A percentile compares a stretch with the other conserved stretches of the same genome.
phyloP scores from a whole-genome alignment of 2,888 invertebrate species.

The Patella depressa region DNA sequence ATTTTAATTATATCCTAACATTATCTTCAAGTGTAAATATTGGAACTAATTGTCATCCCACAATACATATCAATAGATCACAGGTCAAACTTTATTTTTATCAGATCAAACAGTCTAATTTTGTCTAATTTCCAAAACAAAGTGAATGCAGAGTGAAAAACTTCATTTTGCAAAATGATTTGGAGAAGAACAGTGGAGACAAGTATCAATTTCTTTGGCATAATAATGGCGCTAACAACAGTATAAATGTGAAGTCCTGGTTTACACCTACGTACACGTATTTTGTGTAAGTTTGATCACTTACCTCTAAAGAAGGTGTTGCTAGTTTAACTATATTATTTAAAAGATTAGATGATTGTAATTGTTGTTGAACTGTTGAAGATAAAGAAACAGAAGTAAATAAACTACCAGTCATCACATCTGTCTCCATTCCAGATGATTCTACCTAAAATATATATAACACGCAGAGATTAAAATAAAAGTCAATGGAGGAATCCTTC shows the following conservation, averaged over 20 bases:
- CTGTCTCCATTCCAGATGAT: constrained; percentile 1
- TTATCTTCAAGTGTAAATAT: no score
- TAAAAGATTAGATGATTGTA: not conserved
- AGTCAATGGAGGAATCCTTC: no score
- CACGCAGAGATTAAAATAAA: no score
- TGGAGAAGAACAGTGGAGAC: constrained; percentile 31
- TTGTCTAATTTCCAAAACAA: not conserved
- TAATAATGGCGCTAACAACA: no score
- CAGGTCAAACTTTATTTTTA: no score
- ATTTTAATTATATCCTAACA: no score
- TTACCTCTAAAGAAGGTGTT: not conserved
- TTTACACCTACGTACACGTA: not conserved
- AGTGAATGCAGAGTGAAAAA: not conserved
- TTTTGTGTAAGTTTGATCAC: not conserved
- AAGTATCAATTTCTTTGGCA: no score
- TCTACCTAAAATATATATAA: not conserved
- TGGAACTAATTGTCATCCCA: no score
- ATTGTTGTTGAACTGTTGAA: not conserved
- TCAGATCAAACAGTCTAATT: no score
- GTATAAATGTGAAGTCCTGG: no score
- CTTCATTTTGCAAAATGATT: constrained; percentile 38
- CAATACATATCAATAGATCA: no score
- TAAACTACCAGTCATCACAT: not conserved
- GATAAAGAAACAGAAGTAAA: not conserved
- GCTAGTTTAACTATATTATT: not conserved